A percentile compares a stretch with the other conserved stretches of the same genome.
These are phyloP conservation scores for Dorcus parallelipipedus DNA, from an alignment of 2,888 invertebrate species.

Conservation along the genomic window DNA sequence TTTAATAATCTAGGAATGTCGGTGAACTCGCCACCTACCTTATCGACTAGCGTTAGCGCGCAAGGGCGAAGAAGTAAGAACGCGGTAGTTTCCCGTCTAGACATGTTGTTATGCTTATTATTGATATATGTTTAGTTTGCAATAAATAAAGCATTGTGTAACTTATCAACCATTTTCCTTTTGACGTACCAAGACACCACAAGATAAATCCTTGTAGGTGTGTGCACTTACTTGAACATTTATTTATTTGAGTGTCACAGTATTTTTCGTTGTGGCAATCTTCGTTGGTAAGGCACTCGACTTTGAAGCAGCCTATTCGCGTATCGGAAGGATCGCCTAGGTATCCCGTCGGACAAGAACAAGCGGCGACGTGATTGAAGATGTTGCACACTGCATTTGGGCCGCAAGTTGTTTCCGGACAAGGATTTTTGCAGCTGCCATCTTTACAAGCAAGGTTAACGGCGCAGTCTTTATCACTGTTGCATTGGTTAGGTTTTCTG, in stretches of 20 bases:
- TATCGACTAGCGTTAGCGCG: too few relatives aligned
- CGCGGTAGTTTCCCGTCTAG: too few relatives aligned
- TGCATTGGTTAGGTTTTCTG: constrained; percentile 71
- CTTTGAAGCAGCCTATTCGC: constrained; percentile 81
- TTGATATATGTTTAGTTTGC: too few relatives aligned
- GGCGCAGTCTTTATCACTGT: constrained; percentile 69
- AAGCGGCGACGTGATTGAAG: constrained; percentile 67
- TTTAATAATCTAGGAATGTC: too few relatives aligned
- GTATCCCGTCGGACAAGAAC: constrained; percentile 76
- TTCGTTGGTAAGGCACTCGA: constrained; percentile 75
- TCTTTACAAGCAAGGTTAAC: constrained; percentile 71
- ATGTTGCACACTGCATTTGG: constrained; percentile 73
- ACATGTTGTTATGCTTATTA: too few relatives aligned
- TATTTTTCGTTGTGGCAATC: constrained; percentile 74
- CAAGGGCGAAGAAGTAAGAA: too few relatives aligned
- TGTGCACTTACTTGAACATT: constrained; percentile 66
- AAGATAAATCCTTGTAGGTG: too few relatives aligned
- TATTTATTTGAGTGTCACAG: constrained; percentile 72
- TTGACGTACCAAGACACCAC: too few relatives aligned
- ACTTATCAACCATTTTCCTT: too few relatives aligned
- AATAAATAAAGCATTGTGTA: too few relatives aligned
- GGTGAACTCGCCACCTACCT: too few relatives aligned
- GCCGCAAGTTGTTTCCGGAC: constrained; percentile 69
- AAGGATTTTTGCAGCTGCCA: constrained; percentile 80
- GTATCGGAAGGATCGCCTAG: constrained; percentile 77